Evolutionary conservation across 2,888 invertebrate genomes (phyloP), one percentile per base, ranked within the genome.

Genomic region (Argyra leucocephala): DNA sequence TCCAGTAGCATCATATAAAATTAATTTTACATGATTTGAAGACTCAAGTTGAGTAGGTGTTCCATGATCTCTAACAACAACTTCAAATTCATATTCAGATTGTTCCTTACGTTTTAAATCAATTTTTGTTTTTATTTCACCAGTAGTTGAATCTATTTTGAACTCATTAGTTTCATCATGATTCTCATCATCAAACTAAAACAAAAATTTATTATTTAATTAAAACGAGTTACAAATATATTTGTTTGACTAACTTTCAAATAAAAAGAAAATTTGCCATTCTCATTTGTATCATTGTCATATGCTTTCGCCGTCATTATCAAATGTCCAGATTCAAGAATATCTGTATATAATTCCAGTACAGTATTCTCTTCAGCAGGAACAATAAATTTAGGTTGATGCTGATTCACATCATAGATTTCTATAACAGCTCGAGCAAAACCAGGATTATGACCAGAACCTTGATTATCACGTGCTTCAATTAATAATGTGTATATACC

Each of bases 51-150:
- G 86, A 1, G 87, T 86, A 0, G 93, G 93, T 23, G 84, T 86
- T 1, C 93, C 93, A 71, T 91, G 88, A 80, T 93, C 93, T 61
- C 87, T 84, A 0, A 93, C 93, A 6, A 88, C 91, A 71, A 93
- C 82, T 21, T 90, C 87, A 64, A 93, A 79, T 86, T 91, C 78
- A 67, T 76, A 80, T 66, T 78, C 78, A n/a, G 24, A 3, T 10
- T 61, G 24, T 31, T 18, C 24, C 31, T 94, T 93, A 36, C 92
- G 83, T 74, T 95, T 93, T 63, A 93, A 81, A 72, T 88, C 86
- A 62, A 86, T 87, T 76, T 89, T 89, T 0, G 91, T 89, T 70
- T 88, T 83, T 21, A 96, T 79, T 72, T 94, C 92, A 0, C 96
- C 95, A 0, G 88, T 88, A 65, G 86, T 85, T 60, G 83, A 81